Base-by-base conservation (phyloP, 2,113 vertebrate species). In the Ctenomys sociabilis region DNA sequence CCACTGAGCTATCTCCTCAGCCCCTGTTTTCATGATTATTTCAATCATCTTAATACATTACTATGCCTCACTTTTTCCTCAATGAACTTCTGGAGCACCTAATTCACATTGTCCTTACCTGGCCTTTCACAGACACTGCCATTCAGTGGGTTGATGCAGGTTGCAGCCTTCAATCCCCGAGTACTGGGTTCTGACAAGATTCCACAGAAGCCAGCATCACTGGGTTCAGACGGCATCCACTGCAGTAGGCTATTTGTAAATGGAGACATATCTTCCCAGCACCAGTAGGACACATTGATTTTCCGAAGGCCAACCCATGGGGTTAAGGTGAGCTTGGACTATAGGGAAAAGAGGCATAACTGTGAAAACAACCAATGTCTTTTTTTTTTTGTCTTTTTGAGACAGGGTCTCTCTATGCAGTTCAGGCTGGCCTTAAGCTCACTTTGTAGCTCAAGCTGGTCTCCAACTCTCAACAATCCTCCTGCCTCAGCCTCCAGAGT, bases 201-300 rank as follows among this genome's bases (percentile, higher is more conserved):
- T 0, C 99, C 99, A 37, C 99, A 99, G 96, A 99, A 99, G 0
- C 99, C 99, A 13, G 99, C 99, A 26, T 99, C 99, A 0, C 99
- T 99, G 0, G 99, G 99, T 95, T 99, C 99, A 0, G 98, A 98
- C 0, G 99, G 99, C 72, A 99, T 98, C 99, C 99, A 99, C 97
- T 99, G 99, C 32, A 99, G 98, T 0, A 98, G 98, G 90, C 98
- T 99, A 98, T 99, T 99, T 78, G 99, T 99, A 98, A 99, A 99
- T 17, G 99, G 99, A 0, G 99, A 99, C 99, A 99, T 99, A 97
- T 99, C 99, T 96, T 99, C 99, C 99, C 99, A 99, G 98, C 99
- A 99, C 99, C 99, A 99, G 64, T 99, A 99, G 0, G 99, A 99
- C 70, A 99, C 99, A 5, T 99, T 99, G 97, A 99, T 99, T 92